Base-by-base conservation (phyloP, 2,797 vertebrate species). In the Taeniopygia guttata region DNA sequence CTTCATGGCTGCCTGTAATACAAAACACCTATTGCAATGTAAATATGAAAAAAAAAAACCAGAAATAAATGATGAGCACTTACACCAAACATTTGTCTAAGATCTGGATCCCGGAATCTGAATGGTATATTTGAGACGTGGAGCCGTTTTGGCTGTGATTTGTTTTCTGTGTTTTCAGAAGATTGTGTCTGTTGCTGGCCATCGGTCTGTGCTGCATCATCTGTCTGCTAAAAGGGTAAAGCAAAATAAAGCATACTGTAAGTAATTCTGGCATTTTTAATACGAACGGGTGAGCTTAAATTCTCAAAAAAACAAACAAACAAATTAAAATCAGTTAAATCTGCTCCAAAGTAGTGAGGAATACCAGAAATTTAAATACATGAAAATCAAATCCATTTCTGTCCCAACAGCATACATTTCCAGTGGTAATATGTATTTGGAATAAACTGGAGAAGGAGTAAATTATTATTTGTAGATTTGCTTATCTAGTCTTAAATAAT, bases 11-110 rank as follows among this genome's bases (percentile, higher is more conserved):
- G 38, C 45, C 60, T 63, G 5, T 13, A 70, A 27, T 6, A 43
- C 32, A 69, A 73, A 73, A 78, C 2, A 63, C 4, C 22, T 16
- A 13, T 3, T 58, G 25, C 45, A 87, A 54, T 13, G 20, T 4
- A 91, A 81, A 72, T 36, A 68, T 2, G 3, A 21, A 43, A 48
- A 34, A 60, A 38, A 42, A 46, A 40, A 1, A 1, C 21, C 27
- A 76, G 30, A 68, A 87, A 55, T 42, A 86, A 63, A 73, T 5
- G 20, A 19, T 20, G 8, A 48, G 21, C 96, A 98, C 99, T 99
- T 97, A 99, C 99, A 68, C 99, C 99, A 96, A 99, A 99, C 99
- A 99, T 99, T 98, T 99, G 99, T 97, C 99, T 98, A 97, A 99
- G 99, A 96, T 99, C 99, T 74, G 99, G 99, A 96, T 99, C 99